Conservation (phyloP, 2,888 invertebrate genomes). For the Standfussiana lucernea region DNA sequence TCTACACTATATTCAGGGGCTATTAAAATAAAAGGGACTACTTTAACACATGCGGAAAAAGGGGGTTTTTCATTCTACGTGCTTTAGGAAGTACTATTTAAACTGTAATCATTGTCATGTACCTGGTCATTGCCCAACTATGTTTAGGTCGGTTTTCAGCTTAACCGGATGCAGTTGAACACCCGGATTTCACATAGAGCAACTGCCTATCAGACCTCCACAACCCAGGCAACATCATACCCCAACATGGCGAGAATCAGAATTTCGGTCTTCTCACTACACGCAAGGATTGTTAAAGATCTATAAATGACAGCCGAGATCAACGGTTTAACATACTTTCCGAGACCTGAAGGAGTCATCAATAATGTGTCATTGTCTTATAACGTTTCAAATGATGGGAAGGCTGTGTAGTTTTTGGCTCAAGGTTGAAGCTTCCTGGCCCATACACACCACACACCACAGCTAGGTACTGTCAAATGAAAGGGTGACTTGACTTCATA, state of each 20-base stretch:
- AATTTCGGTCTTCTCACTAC: not conserved
- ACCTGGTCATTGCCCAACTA: not conserved
- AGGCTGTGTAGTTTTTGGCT: not conserved
- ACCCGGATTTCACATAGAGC: not conserved
- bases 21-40: not conserved
- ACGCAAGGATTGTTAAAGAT: not conserved
- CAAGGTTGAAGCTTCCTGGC: constrained; percentile 12
- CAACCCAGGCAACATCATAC: not conserved
- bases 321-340: not conserved
- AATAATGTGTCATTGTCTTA: constrained; percentile 65
- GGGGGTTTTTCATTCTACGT: not conserved
- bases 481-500: not conserved
- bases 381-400: constrained; percentile 23
- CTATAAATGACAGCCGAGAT: not conserved
- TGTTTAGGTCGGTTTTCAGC: not conserved
- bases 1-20: not conserved
- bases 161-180: not conserved
- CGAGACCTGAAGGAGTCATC: not conserved
- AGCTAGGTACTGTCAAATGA: not conserved
- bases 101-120: not conserved
- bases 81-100: not conserved
- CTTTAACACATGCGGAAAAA: not conserved
- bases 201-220: not conserved
- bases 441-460: not conserved
- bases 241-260: not conserved